These are phyloP conservation scores for Callyntrura sp. DNA, from an alignment of 2,888 invertebrate species.

Conservation along the genomic window DNA sequence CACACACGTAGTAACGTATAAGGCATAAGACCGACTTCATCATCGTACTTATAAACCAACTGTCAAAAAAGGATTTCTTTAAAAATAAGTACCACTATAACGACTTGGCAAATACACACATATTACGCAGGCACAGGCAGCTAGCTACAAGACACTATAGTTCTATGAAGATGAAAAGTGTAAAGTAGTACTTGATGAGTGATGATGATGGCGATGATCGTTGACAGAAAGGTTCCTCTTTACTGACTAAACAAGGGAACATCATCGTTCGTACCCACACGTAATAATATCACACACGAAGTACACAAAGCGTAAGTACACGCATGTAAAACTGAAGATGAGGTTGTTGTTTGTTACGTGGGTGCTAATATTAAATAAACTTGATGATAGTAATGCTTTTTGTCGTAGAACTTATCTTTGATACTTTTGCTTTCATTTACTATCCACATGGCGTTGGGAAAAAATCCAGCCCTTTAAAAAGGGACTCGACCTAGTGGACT, in stretches of 20 bases:
- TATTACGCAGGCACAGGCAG: neutral
- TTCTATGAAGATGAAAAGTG: neutral
- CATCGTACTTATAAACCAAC: slow-evolving; percentile 10
- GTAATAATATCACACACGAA: neutral
- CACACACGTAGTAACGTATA: neutral
- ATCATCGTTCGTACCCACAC: neutral
- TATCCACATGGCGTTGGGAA: neutral
- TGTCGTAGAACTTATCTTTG: slow-evolving; percentile 17
- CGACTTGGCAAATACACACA: slow-evolving; percentile 38
- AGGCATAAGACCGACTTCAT: slow-evolving; percentile 4
- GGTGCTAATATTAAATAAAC: slow-evolving; percentile 29
- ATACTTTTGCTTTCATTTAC: slow-evolving; percentile 74
- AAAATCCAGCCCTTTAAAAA: slow-evolving; percentile 74
- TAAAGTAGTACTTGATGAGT: slow-evolving; percentile 71
- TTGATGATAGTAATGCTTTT: neutral
- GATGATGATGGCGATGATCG: slow-evolving; percentile 55
- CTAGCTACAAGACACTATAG: neutral
- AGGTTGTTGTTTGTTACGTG: slow-evolving; percentile 45
- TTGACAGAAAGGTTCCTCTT: slow-evolving; percentile 66
- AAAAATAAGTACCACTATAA: slow-evolving; percentile 24
- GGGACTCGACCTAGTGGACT: slow-evolving; percentile 64
- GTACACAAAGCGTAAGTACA: slow-evolving; percentile 8
- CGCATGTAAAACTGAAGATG: slow-evolving; percentile 58
- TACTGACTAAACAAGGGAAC: slow-evolving; percentile 52
- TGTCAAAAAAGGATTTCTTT: slow-evolving; percentile 34